Percentiles rank a stretch among this genome's conserved stretches.
These are phyloP conservation scores for Sceloporus undulatus DNA, from an alignment of 2,113 vertebrate species.

Conservation along the genomic window DNA sequence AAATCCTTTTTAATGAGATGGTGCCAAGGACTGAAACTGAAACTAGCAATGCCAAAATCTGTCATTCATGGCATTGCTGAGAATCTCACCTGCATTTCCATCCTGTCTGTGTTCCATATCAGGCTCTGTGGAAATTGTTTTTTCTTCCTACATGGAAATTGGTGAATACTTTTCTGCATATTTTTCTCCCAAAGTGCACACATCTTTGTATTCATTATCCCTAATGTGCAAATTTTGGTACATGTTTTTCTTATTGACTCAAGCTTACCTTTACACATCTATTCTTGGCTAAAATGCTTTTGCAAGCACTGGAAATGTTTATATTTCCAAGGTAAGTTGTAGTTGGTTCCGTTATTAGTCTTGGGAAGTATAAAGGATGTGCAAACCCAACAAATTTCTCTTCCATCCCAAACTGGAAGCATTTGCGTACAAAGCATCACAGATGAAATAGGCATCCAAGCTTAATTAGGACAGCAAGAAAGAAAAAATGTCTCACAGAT, in stretches of 20 bases:
- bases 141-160: not conserved
- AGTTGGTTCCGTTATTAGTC: too few relatives aligned
- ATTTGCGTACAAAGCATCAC: not conserved
- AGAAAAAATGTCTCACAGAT: conserved; percentile 63
- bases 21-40: too few relatives aligned
- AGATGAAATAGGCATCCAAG: conserved; percentile 34
- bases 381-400: not conserved
- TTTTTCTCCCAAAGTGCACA: not conserved
- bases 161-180: not conserved
- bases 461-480: conserved; percentile 53
- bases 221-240: not conserved
- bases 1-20: not conserved
- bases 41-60: not conserved
- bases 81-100: not conserved
- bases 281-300: not conserved
- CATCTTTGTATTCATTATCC: not conserved
- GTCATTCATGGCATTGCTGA: not conserved
- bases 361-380: too few relatives aligned
- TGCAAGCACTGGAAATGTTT: not conserved
- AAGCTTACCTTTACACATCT: not conserved
- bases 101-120: not conserved
- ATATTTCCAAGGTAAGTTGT: not conserved
- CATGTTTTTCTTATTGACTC: not conserved
- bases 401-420: not conserved
- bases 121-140: not conserved